A percentile compares a stretch with the other conserved stretches of the same genome.
Evolutionary conservation across 2,797 vertebrate species (phyloP).

Genomic region (Acanthopagrus latus): DNA sequence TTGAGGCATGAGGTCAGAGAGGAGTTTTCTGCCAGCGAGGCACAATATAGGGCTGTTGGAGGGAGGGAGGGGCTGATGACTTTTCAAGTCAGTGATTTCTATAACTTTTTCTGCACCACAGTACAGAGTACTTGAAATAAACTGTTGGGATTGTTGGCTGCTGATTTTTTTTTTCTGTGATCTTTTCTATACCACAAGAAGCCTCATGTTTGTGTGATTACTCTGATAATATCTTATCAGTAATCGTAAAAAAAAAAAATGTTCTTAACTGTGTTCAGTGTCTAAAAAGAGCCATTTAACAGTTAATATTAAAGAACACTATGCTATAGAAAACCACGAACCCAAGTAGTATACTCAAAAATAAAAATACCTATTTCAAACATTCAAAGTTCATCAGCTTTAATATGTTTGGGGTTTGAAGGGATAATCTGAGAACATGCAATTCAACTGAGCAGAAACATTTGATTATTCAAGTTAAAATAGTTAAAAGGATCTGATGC

Average conservation of each 20-base stretch:
- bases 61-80: slow-evolving; percentile 9
- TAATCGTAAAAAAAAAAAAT: neutral
- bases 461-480: slow-evolving; percentile 29
- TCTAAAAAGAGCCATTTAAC: neutral
- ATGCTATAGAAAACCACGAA: neutral
- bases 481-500: neutral
- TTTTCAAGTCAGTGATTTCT: slow-evolving; percentile 9
- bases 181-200: neutral
- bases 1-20: slow-evolving; percentile 69
- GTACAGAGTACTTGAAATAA: neutral
- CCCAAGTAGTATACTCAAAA: neutral
- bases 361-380: neutral
- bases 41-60: slow-evolving; percentile 37
- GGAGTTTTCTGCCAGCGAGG: slow-evolving; percentile 56
- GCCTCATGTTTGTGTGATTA: neutral
- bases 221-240: neutral
- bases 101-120: slow-evolving; percentile 7
- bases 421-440: neutral
- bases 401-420: neutral
- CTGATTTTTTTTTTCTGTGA: neutral
- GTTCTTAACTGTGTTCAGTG: neutral
- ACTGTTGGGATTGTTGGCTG: neutral
- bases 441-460: neutral
- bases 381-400: neutral
- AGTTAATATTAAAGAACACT: neutral